A percentile compares a stretch with the other conserved stretches of the same genome.
Conservation (phyloP, 2,797 vertebrate genomes). For the Pangasius mekongensis region DNA sequence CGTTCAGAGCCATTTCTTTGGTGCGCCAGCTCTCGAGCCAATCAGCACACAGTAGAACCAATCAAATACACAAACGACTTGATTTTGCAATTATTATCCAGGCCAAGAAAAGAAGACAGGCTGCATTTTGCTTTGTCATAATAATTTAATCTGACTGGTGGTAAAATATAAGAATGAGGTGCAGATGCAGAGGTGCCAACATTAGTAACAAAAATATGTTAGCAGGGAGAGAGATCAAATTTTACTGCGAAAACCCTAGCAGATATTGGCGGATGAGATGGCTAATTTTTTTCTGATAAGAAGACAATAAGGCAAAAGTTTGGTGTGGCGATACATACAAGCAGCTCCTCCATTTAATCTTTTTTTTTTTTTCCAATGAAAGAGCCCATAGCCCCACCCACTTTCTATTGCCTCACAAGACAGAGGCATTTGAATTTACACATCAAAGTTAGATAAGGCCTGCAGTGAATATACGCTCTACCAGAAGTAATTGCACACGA, state of each 20-base stretch:
- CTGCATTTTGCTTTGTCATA: not conserved
- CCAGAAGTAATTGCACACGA: not conserved
- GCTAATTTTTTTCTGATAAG: too few relatives aligned
- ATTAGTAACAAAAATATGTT: not conserved
- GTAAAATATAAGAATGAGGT: not conserved
- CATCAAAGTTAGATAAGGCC: not conserved
- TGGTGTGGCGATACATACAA: not conserved
- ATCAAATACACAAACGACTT: not conserved
- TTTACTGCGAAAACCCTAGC: not conserved
- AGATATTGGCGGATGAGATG: not conserved
- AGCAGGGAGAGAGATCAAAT: not conserved
- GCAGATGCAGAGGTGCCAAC: conserved; percentile 8
- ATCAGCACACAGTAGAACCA: not conserved
- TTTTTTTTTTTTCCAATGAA: not conserved
- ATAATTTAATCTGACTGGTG: not conserved
- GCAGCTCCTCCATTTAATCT: not conserved
- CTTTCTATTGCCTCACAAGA: not conserved
- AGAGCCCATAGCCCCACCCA: not conserved
- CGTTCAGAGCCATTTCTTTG: not conserved
- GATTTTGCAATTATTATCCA: not conserved
- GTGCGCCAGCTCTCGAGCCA: not conserved
- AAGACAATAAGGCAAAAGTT: not conserved
- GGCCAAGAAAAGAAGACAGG: not conserved
- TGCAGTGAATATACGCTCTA: not conserved
- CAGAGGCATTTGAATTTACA: not conserved